Percentiles rank a stretch among this genome's conserved stretches.
These are phyloP conservation scores for Desmodus rotundus DNA, from an alignment of 2,113 vertebrate genomes.

Conservation along the genomic window DNA sequence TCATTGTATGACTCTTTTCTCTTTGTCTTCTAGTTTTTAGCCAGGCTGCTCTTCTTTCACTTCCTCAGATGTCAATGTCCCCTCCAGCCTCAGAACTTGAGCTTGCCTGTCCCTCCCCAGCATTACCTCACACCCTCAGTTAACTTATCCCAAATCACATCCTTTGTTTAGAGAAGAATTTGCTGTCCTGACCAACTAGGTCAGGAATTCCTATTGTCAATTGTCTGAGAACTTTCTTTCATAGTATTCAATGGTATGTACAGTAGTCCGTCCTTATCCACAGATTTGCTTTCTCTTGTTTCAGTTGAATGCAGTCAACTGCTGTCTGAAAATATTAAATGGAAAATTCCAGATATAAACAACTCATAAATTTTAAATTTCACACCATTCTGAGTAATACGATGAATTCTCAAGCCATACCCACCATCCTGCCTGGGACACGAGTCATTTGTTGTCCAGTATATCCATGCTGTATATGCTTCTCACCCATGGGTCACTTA, in stretches of 20 bases:
- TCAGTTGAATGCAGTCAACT: neutral
- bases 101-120: rapidly evolving
- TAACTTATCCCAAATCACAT: neutral
- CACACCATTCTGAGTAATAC: neutral
- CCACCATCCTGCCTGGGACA: neutral
- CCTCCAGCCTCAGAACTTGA: neutral
- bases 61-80: neutral
- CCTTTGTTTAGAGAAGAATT: neutral
- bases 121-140: neutral
- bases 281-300: neutral
- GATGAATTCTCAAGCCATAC: neutral
- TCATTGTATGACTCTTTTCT: neutral
- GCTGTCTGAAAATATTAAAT: neutral
- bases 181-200: too few relatives aligned
- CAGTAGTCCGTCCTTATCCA: neutral
- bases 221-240: neutral
- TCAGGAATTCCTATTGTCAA: neutral
- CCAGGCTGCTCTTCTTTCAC: neutral
- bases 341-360: neutral
- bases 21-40: neutral
- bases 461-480: neutral
- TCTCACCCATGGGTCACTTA: neutral
- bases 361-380: neutral
- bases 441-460: neutral
- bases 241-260: neutral